Conservation (phyloP, 2,113 vertebrate species). For the Gasterosteus aculeatus region DNA sequence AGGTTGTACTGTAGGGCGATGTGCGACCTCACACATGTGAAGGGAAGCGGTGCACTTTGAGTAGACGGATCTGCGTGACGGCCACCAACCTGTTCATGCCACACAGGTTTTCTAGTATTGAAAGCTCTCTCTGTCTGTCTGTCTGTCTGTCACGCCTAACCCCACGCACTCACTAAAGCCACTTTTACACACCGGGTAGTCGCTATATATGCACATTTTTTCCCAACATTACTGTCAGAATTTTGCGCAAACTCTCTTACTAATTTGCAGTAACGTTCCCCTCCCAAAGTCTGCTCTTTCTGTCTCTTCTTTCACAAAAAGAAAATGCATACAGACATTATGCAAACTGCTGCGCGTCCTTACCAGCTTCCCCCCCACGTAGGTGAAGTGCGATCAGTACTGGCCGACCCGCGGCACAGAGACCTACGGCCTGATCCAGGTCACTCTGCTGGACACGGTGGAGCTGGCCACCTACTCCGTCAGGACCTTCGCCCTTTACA, state of each 20-base stretch:
- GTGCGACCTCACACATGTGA: slow-evolving; percentile 14
- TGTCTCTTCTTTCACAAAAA: slow-evolving; percentile 22
- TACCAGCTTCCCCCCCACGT: slow-evolving; percentile 47
- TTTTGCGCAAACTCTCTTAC: slow-evolving; percentile 33
- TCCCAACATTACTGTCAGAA: slow-evolving; percentile 25
- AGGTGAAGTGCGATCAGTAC: slow-evolving; percentile 99
- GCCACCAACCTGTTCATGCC: slow-evolving; percentile 26
- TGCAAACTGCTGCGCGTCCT: slow-evolving; percentile 8
- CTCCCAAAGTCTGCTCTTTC: slow-evolving; percentile 17
- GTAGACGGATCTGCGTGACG: slow-evolving; percentile 26
- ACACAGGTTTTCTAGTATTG: slow-evolving; percentile 18
- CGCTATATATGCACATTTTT: slow-evolving; percentile 35
- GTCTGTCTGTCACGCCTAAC: slow-evolving; percentile 30
- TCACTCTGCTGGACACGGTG: slow-evolving; percentile 94
- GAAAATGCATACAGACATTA: slow-evolving; percentile 1
- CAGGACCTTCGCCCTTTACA: slow-evolving; percentile 96
- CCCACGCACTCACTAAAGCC: slow-evolving; percentile 43
- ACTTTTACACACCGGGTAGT: slow-evolving; percentile 23
- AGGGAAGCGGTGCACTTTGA: slow-evolving; percentile 2
- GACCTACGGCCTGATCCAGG: slow-evolving; percentile 94
- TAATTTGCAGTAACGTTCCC: slow-evolving; percentile 44
- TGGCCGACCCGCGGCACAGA: slow-evolving; percentile 99
- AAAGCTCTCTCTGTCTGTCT: background rate
- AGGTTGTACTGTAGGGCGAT: slow-evolving; percentile 16
- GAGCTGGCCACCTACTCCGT: slow-evolving; percentile 96